These are phyloP conservation scores for Aporrectodea caliginosa DNA, from an alignment of 1,140 invertebrate species.

Conservation along the genomic window DNA sequence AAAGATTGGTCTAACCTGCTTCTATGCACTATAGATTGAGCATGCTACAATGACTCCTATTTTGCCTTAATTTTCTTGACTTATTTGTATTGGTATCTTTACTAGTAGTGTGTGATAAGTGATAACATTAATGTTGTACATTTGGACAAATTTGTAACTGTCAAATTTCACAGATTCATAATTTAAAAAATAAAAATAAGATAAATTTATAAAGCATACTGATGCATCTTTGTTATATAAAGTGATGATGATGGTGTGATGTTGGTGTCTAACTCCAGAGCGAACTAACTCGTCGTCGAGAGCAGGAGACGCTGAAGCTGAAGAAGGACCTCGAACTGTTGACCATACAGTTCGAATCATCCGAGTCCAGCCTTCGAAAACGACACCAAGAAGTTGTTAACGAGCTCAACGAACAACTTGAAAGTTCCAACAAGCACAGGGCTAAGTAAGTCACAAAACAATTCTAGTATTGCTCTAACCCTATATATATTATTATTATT, in stretches of 20 bases:
- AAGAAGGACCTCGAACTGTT: slow-evolving; percentile 54
- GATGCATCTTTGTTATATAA: no score
- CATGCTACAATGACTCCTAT: not conserved
- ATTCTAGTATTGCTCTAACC: not conserved
- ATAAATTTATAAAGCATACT: no score
- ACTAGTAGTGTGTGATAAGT: not conserved
- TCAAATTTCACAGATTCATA: not conserved
- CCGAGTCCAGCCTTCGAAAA: slow-evolving; percentile 49
- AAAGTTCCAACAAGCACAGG: slow-evolving; percentile 35
- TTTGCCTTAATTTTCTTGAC: not conserved
- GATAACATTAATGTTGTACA: not conserved
- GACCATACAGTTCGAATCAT: slow-evolving; percentile 45
- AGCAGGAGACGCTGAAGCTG: slow-evolving; percentile 49
- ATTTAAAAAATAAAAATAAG: no score
- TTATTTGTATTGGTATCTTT: not conserved
- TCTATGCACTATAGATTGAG: not conserved
- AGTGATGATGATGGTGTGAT: no score
- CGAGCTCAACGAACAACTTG: slow-evolving; percentile 53
- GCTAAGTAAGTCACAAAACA: not conserved
- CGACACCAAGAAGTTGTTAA: slow-evolving; percentile 51
- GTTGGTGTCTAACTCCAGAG: no score
- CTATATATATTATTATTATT: not conserved
- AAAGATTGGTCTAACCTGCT: not conserved
- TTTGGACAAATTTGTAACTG: not conserved
- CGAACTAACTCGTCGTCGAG: slow-evolving; percentile 49